phyloP scores from a whole-genome alignment of 2,113 vertebrate species.

The Zosterops japonicus region DNA sequence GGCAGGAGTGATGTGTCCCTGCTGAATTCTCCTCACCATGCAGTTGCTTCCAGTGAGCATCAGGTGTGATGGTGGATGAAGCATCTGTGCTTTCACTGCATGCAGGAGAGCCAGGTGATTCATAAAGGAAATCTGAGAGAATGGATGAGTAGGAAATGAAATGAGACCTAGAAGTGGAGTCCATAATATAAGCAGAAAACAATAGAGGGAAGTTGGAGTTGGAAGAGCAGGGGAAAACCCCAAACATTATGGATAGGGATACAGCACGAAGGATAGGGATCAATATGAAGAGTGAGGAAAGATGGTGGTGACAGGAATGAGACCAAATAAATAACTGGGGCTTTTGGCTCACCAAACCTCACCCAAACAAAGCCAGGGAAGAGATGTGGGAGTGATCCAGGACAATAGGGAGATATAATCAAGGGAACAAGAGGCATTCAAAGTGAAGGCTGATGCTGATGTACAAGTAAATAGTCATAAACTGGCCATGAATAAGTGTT shows the following conservation, averaged over 20 bases:
- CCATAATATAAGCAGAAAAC: neutral
- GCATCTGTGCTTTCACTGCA: neutral
- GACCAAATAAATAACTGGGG: neutral
- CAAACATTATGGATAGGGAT: neutral
- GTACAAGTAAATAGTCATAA: neutral
- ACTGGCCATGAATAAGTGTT: neutral
- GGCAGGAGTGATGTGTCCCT: neutral
- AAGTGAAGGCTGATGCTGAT: neutral
- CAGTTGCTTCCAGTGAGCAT: neutral
- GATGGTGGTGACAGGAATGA: neutral
- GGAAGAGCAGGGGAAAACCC: neutral
- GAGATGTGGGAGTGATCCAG: neutral
- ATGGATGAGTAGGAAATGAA: neutral
- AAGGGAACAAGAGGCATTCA: neutral
- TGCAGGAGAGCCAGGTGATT: rapidly evolving
- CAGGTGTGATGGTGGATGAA: neutral
- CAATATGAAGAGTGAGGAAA: neutral
- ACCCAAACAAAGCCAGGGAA: neutral
- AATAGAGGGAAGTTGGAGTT: neutral
- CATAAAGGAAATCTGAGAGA: neutral
- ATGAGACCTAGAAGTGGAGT: neutral
- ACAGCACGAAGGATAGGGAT: rapidly evolving
- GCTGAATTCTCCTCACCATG: neutral
- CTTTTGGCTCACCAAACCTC: neutral
- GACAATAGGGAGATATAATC: neutral